phyloP scores from a whole-genome alignment of 1,140 invertebrate genomes.

The Diachasmimorpha longicaudata region DNA sequence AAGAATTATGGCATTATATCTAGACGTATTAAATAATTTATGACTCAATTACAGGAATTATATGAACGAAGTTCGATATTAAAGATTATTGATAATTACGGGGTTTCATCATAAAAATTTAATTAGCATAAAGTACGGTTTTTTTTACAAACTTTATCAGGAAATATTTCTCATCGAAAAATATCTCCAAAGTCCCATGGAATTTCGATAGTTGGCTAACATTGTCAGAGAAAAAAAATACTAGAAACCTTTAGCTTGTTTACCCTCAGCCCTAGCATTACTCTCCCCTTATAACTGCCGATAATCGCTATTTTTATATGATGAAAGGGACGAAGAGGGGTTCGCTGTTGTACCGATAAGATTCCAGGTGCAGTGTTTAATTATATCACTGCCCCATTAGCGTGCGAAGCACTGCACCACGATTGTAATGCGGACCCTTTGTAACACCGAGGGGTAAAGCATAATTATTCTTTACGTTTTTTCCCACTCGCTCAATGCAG shows the following conservation, averaged over 20 bases:
- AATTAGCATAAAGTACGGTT: no score
- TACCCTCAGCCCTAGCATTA: neutral
- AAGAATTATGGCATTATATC: neutral
- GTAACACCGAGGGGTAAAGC: neutral
- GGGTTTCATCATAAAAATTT: no score
- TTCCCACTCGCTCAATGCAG: neutral
- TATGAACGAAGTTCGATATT: no score
- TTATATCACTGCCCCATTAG: slow-evolving; percentile 47
- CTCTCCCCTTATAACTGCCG: neutral
- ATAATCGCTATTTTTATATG: slow-evolving; percentile 12
- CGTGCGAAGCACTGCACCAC: slow-evolving; percentile 40
- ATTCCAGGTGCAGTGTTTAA: slow-evolving; percentile 35
- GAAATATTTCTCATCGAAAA: no score
- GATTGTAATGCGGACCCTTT: slow-evolving; percentile 33
- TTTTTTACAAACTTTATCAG: no score
- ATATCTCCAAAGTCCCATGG: no score
- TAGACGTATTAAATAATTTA: neutral
- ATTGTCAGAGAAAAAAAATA: neutral
- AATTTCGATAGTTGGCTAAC: neutral
- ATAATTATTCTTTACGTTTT: neutral
- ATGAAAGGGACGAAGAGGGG: neutral
- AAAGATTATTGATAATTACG: no score
- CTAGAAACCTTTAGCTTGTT: neutral
- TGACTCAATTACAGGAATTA: neutral
- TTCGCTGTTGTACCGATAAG: neutral